phyloP scores from a whole-genome alignment of 2,113 vertebrate genomes.

The Ellobius talpinus region DNA sequence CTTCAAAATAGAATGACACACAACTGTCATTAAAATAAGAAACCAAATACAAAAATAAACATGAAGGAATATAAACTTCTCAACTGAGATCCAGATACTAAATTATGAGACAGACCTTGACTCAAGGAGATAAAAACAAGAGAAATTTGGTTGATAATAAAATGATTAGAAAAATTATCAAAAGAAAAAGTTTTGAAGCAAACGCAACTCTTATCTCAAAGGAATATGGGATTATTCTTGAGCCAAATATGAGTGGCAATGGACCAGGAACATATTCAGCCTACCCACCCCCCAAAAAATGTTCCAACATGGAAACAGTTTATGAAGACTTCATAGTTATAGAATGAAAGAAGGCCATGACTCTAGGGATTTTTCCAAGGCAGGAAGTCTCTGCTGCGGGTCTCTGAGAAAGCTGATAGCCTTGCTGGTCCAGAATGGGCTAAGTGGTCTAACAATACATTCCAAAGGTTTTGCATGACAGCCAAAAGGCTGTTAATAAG shows the following conservation, averaged over 20 bases:
- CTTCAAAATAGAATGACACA: neutral
- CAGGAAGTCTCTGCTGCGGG: neutral
- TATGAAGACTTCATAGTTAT: neutral
- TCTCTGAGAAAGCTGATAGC: neutral
- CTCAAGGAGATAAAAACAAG: neutral
- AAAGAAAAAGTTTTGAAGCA: neutral
- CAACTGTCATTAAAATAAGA: neutral
- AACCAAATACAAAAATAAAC: neutral
- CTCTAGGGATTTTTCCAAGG: neutral
- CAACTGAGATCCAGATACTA: neutral
- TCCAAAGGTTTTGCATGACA: neutral
- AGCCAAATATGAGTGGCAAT: neutral
- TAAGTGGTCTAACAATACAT: neutral
- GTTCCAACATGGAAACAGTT: neutral
- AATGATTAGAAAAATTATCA: neutral
- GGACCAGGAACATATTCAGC: neutral
- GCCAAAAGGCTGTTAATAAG: neutral
- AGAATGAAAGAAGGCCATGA: neutral
- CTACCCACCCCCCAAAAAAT: neutral
- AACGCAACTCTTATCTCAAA: neutral
- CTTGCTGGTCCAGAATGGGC: neutral
- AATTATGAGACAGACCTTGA: neutral
- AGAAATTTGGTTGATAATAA: neutral
- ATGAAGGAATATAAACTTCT: neutral
- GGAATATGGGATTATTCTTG: neutral